Percentiles rank a stretch among this genome's conserved stretches.
Evolutionary conservation across 2,888 invertebrate species (phyloP).

Genomic region (Maniola hyperantus): DNA sequence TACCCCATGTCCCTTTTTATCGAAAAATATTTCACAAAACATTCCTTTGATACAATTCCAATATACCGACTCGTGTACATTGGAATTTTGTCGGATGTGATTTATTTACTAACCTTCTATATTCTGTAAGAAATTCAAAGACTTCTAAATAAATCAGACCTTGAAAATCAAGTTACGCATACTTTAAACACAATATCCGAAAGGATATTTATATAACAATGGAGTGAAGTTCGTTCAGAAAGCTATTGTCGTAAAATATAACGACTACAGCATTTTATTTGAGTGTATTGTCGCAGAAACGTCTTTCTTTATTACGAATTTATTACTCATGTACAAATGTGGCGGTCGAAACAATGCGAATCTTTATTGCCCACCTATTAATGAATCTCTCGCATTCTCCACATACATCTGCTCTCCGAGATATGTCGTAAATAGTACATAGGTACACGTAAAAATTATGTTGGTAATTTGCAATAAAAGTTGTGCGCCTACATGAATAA

Average conservation of each 20-base stretch:
- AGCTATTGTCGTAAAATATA: slow-evolving; percentile 43
- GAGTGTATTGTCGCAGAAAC: slow-evolving; percentile 47
- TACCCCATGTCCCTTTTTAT: not conserved
- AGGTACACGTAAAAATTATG: slow-evolving; percentile 35
- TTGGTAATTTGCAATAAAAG: slow-evolving; percentile 44
- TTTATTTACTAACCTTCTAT: slow-evolving; percentile 14
- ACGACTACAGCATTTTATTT: slow-evolving; percentile 39
- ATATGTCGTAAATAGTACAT: slow-evolving; percentile 42
- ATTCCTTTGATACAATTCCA: slow-evolving; percentile 18
- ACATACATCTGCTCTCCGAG: slow-evolving; percentile 33
- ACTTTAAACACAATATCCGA: slow-evolving; percentile 5
- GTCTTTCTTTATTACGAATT: slow-evolving; percentile 67
- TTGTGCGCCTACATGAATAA: slow-evolving; percentile 50
- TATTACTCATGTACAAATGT: slow-evolving; percentile 59
- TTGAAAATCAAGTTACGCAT: slow-evolving; percentile 6
- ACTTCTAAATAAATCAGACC: slow-evolving; percentile 12
- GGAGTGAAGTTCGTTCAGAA: slow-evolving; percentile 11
- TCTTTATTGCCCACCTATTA: slow-evolving; percentile 67
- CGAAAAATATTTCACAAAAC: slow-evolving; percentile 12
- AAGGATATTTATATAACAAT: not conserved
- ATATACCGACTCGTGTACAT: not conserved
- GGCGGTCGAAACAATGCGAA: slow-evolving; percentile 57
- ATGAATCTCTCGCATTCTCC: slow-evolving; percentile 51
- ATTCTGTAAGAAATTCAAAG: not conserved
- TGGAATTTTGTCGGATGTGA: slow-evolving; percentile 12